Evolutionary conservation across 2,113 vertebrate genomes (phyloP), one percentile per base, ranked within the genome.

Genomic region (Hystrix cristata): DNA sequence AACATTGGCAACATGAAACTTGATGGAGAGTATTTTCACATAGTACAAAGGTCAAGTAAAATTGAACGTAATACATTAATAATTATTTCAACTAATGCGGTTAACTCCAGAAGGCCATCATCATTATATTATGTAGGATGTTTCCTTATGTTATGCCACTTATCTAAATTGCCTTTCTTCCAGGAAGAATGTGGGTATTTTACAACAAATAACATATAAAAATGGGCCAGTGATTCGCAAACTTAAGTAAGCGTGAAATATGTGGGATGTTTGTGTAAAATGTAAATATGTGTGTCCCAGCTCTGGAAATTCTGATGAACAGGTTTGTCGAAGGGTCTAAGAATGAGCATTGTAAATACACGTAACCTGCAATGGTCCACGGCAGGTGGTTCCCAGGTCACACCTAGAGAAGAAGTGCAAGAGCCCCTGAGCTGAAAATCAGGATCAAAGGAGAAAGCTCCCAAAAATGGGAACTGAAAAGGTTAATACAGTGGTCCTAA

Each of bases 31-130:
- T 15, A 38, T 94, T 87, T 95, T 72, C 71, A 65, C 43, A 74
- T 76, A 74, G 57, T 86, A 78, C 59, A 72, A 95, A 95, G 67
- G n/a, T 69, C 94, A 94, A 94, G 48, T 55, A 84, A 95, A 94
- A 96, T 48, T 60, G 48, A 91, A 88, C 51, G 48, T 7, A 80
- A 31, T 72, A 7, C 5, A n/a, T 48, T 90, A 59, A 82, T 95
- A 65, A 69, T 60, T 67, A 65, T 57, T 81, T 57, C 55, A 95
- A 90, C 8, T 79, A 34, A 65, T 43, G 27, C 71, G 55, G 0
- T 53, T 82, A 89, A 81, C 18, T 46, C 38, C 72, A 31, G 43
- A 85, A 43, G 82, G 15, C 59, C 31, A 25, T 87, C 25, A 23
- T 79, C 27, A 72, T 81, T 34, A 46, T 84, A 51, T 79, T 65